Conservation (phyloP, 2,888 invertebrate species). For the Agrochola litura region DNA sequence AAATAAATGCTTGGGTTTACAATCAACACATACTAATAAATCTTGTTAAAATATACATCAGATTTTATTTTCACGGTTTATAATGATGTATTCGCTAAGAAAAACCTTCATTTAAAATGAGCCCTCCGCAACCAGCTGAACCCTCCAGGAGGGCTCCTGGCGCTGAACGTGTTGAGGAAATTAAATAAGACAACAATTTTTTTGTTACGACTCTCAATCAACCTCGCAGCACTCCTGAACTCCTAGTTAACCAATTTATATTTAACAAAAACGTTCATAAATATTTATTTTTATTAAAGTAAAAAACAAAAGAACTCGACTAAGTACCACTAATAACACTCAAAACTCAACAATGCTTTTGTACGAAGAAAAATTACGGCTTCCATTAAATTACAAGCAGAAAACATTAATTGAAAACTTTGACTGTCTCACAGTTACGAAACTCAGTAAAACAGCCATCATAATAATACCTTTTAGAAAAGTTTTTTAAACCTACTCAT, state of each 20-base stretch:
- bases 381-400: conserved; percentile 9
- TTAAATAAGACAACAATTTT: neutral
- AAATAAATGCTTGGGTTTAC: too few relatives aligned
- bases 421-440: neutral
- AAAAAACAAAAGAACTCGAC: neutral
- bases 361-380: conserved; percentile 10
- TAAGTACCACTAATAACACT: neutral
- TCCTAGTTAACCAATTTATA: neutral
- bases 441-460: conserved; percentile 13
- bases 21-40: too few relatives aligned
- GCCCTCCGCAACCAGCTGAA: too few relatives aligned
- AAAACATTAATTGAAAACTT: conserved; percentile 29
- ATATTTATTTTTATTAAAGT: conserved; percentile 11
- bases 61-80: too few relatives aligned
- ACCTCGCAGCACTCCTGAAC: neutral
- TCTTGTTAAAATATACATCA: too few relatives aligned
- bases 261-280: neutral
- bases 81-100: too few relatives aligned
- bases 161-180: too few relatives aligned
- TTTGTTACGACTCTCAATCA: neutral
- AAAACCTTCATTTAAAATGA: too few relatives aligned
- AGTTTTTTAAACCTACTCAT: conserved; percentile 12
- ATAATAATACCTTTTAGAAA: conserved; percentile 14
- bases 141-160: too few relatives aligned
- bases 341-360: neutral